Base-by-base conservation (phyloP, 2,113 vertebrate species). In the Mugil cephalus region DNA sequence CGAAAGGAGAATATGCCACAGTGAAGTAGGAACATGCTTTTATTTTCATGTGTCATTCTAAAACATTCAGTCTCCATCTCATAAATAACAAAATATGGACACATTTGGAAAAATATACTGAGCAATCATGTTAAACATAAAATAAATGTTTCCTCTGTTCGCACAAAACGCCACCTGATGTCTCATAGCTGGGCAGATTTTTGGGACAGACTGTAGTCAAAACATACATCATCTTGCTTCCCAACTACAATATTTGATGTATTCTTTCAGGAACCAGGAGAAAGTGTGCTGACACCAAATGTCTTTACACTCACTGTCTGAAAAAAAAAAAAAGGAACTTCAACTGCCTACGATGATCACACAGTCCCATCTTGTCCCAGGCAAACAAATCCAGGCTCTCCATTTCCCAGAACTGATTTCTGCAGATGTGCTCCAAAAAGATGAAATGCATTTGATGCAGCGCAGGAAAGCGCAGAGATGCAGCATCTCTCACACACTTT, bases 291-390 rank as follows among this genome's bases (percentile, higher is more conserved):
- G 87, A 90, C 83, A 78, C 79, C 64, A 65, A 30, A 69, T 70
- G 72, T 85, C 78, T 83, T 87, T 80, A 88, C 84, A 77, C 62
- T 64, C 62, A 52, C 75, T 63, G 74, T 53, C 67, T 88, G n/a
- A 55, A 64, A 82, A 79, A 82, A 69, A 11, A 79, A 15, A 58
- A 64, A 74, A 53, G 77, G 78, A 56, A 75, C 71, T 80, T 80
- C 75, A 72, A 80, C 83, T 77, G 61, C 69, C 66, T 18, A 43
- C 53, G 71, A 53, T 80, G 88, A 92, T 91, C 88, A 89, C 86
- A 90, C 79, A 77, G 71, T 82, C 69, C 74, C 76, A 85, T 88
- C 85, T 87, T 87, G 77, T 91, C 82, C 82, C 83, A 76, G 77
- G 61, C 82, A 90, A 88, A 90, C 86, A 87, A 92, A 88, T 77